Base-by-base conservation (phyloP, 2,797 vertebrate species). In the Arctocebus calabarensis region DNA sequence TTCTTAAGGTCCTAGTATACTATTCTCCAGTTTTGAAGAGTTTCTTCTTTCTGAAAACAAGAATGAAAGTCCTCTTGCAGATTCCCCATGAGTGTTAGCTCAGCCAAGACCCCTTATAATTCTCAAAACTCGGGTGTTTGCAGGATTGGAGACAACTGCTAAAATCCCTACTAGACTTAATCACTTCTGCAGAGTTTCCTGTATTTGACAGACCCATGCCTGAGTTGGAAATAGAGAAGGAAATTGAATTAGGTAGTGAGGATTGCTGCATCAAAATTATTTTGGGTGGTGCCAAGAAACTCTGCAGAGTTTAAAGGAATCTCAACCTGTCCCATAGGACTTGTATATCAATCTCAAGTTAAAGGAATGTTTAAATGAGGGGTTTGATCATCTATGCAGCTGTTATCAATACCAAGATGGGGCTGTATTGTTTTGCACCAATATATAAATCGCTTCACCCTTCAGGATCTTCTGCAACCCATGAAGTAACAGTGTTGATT, bases 301-400 rank as follows among this genome's bases (percentile, higher is more conserved):
- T 73, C 96, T 87, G 61, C 95, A 4, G 95, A 97, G 13, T 37
- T 96, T 99, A 93, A 99, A 99, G 99, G 98, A 99, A 34, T 98
- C 97, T 91, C 97, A 99, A 84, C 98, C 98, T 78, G 91, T 98
- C 74, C 98, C 98, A 25, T 99, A 99, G 99, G 99, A 99, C 96
- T 99, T 99, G 94, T 99, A 99, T 70, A 98, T 99, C 93, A 97
- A 84, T 0, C 91, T 97, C 73, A 98, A 98, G 59, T 94, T 99
- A 88, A 98, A 96, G 89, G 98, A 98, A 79, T 98, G 98, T 62
- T 97, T 99, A 94, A 94, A 95, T 68, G 93, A 97, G 45, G 98
- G 96, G 1, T 98, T 96, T 88, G 98, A 98, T 93, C 97, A 98
- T 37, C 97, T 94, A 5, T 98, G 96, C 93, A 98, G 96, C 97